phyloP scores from a whole-genome alignment of 2,888 invertebrate genomes.

The Adelognathus sp. region DNA sequence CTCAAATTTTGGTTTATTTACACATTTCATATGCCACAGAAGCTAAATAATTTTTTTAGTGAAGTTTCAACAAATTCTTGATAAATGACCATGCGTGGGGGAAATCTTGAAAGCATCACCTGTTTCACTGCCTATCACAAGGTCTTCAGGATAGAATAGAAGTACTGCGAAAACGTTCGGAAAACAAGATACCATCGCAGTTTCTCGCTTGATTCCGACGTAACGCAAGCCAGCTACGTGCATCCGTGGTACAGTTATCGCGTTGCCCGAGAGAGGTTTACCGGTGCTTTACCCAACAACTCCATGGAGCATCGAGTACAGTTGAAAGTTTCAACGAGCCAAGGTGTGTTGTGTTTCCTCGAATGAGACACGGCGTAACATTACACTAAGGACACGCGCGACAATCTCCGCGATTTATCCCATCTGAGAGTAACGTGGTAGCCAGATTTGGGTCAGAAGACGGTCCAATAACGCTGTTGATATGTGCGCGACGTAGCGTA shows the following conservation, averaged over 20 bases:
- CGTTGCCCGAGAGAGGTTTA: neutral
- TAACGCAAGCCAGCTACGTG: neutral
- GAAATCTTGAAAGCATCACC: too few species aligned
- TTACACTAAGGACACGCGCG: neutral
- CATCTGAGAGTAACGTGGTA: neutral
- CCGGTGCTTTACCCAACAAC: neutral
- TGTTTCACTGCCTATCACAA: too few species aligned
- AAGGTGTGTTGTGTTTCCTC: slow-evolving; percentile 21
- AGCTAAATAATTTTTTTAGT: too few species aligned
- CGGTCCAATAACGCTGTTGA: neutral
- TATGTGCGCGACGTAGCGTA: slow-evolving; percentile 31
- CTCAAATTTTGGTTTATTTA: too few species aligned
- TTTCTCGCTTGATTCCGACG: neutral
- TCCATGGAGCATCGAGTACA: neutral
- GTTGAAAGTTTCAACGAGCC: slow-evolving; percentile 46
- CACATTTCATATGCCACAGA: too few species aligned
- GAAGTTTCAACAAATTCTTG: too few species aligned
- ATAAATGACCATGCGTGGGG: too few species aligned
- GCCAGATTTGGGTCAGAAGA: neutral
- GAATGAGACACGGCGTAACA: too few species aligned
- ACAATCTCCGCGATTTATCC: neutral
- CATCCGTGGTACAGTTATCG: neutral
- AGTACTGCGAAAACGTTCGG: neutral
- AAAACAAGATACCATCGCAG: neutral
- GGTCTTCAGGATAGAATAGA: too few species aligned